Evolutionary conservation across 64 coral and sea anemone genomes (phyloP), one percentile per base, ranked within the genome.

Genomic region (Porites australiensis): DNA sequence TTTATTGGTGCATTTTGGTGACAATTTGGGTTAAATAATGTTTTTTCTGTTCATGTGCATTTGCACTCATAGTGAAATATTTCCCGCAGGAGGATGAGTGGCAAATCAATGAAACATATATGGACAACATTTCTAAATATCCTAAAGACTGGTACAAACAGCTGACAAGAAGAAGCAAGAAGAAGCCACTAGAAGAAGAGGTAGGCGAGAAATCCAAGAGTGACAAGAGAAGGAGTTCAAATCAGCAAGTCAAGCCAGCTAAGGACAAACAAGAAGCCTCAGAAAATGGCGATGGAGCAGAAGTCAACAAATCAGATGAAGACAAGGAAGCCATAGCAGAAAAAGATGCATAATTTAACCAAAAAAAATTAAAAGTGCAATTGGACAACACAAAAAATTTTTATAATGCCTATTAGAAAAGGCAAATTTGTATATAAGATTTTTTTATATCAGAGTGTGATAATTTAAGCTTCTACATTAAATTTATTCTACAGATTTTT

Each of bases 61-160:
- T 37, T 37, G 74, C 15, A 44, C 58, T 64, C 13, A 64, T 14
- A 64, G 62, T 64, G 13, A 16, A 12, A 49, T 48, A 44, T 76
- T 76, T 49, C 47, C 90, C 87, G 59, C 58, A 99, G 98, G 91
- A 99, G 64, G 98, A 99, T 88, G 98, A 99, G 47, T 99, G 98
- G 98, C 82, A 94, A 57, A 96, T 99, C 21, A 99, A 99, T 46
- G 91, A 94, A 58, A 87, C 77, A 5, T 99, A 99, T 89, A 99
- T 99, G 98, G 88, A 99, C 57, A 99, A 99, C 77, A 99, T 99
- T 83, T 83, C 98, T 58, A 99, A 95, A 2, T 99, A 99, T 59
- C 98, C 98, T 45, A 93, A 96, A 54, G 93, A 92, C 63, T 98
- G 96, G 92, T 94, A 95, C 89, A 98, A 88, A 86, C 93, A 94